These are phyloP conservation scores for Chrysoperla carnea DNA, from an alignment of 1,140 invertebrate species.

Conservation along the genomic window DNA sequence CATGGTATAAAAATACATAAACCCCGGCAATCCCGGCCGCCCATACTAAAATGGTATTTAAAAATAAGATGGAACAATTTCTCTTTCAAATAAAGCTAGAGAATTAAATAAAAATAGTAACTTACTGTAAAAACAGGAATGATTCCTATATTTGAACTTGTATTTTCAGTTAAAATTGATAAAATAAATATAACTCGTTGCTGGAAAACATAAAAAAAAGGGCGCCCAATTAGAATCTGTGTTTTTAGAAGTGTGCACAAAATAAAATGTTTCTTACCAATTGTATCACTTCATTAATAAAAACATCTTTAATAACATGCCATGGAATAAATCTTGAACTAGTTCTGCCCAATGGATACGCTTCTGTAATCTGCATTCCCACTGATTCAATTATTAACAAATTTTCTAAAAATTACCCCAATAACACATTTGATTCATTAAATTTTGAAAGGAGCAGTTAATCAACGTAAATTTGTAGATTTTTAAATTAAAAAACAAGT, in stretches of 20 bases:
- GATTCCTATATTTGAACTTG: slow-evolving; percentile 8
- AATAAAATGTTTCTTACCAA: slow-evolving; percentile 25
- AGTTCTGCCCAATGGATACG: slow-evolving; percentile 20
- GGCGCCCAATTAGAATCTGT: no score
- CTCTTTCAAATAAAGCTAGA: no score
- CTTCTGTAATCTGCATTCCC: slow-evolving; percentile 28
- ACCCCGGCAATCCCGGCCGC: no score
- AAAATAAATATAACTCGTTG: slow-evolving; percentile 23
- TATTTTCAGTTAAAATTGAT: slow-evolving; percentile 19
- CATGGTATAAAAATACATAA: no score
- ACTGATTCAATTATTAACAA: slow-evolving; percentile 30
- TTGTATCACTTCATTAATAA: slow-evolving; percentile 40
- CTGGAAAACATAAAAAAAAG: slow-evolving; percentile 13
- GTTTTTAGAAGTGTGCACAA: no score
- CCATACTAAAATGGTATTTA: no score
- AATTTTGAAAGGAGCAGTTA: no score
- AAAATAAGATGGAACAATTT: no score
- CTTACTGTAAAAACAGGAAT: slow-evolving; percentile 18
- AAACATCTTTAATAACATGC: slow-evolving; percentile 30
- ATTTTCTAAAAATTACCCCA: slow-evolving; percentile 28
- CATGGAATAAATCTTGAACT: slow-evolving; percentile 28
- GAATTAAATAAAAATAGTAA: no score
- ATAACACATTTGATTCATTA: no score
- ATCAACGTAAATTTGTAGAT: no score
- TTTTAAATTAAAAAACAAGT: no score